Evolutionary conservation across 2,888 invertebrate genomes (phyloP).

Genomic region (Chymomyza amoena): DNA sequence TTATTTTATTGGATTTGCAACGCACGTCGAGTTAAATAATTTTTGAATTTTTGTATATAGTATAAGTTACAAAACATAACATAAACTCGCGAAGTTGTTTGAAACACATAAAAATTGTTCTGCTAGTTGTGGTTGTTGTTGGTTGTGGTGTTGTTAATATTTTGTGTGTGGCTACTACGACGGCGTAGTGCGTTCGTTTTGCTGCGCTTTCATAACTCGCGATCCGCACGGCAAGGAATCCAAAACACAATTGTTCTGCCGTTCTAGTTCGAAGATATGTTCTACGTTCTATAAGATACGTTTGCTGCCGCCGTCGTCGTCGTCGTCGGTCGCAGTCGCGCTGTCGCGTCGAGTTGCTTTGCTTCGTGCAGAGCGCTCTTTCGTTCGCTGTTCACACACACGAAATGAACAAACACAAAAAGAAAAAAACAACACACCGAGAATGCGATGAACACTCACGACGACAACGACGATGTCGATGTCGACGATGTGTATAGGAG

Average conservation of each 20-base stretch:
- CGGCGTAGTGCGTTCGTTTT: conserved; percentile 36
- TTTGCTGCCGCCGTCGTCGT: neutral
- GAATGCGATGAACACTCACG: neutral
- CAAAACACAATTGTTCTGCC: conserved; percentile 78
- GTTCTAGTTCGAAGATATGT: conserved; percentile 75
- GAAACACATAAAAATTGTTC: neutral
- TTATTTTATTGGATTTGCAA: neutral
- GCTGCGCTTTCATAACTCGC: conserved; percentile 41
- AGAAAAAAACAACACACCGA: neutral
- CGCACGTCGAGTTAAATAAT: neutral
- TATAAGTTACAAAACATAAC: neutral
- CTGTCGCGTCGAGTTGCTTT: conserved; percentile 37
- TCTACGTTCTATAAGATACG: conserved; percentile 58
- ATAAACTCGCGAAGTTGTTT: neutral
- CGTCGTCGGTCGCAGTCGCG: conserved; percentile 18
- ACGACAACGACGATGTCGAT: neutral
- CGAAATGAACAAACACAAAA: neutral
- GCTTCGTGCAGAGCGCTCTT: neutral
- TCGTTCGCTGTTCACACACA: neutral
- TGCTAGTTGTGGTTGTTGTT: neutral
- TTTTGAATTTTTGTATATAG: neutral
- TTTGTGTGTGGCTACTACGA: conserved; percentile 18
- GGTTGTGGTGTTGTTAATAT: conserved; percentile 13
- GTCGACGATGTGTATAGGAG: neutral
- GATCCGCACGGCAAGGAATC: conserved; percentile 76